Evolutionary conservation across 2,797 vertebrate species (phyloP).

Genomic region (Cheirogaleus major): DNA sequence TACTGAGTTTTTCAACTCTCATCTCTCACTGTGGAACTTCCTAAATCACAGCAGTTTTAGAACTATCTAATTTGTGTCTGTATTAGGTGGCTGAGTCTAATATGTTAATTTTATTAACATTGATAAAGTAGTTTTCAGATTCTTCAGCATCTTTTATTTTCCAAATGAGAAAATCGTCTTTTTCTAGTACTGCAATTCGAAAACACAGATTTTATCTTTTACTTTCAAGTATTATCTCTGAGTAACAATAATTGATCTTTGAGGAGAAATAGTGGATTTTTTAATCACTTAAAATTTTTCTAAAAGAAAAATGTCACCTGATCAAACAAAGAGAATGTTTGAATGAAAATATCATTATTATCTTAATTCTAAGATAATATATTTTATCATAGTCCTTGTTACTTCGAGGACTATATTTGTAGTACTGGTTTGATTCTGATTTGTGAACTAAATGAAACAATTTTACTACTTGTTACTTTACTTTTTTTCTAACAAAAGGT

Average conservation of each 20-base stretch:
- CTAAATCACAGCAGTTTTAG: neutral
- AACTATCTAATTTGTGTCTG: neutral
- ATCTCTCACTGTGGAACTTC: neutral
- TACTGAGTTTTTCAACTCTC: neutral
- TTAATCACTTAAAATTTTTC: constrained; percentile 25
- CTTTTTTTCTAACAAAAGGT: neutral
- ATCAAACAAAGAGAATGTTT: neutral
- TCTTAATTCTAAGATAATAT: neutral
- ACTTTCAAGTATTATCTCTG: neutral
- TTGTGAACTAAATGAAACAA: constrained; percentile 19
- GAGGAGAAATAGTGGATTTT: constrained; percentile 3
- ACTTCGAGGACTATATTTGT: neutral
- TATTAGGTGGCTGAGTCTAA: neutral
- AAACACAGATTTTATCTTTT: constrained; percentile 11
- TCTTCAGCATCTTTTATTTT: neutral
- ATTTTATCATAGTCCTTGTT: neutral
- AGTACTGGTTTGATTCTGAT: neutral
- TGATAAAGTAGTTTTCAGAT: neutral
- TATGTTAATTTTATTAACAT: neutral
- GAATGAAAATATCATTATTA: constrained; percentile 40
- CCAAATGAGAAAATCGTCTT: neutral
- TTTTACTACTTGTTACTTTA: neutral
- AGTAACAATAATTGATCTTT: constrained; percentile 9
- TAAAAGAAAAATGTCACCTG: neutral
- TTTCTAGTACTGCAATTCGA: neutral